Base-by-base conservation (phyloP, 2,797 vertebrate species). In the Lithobates sylvaticus region DNA sequence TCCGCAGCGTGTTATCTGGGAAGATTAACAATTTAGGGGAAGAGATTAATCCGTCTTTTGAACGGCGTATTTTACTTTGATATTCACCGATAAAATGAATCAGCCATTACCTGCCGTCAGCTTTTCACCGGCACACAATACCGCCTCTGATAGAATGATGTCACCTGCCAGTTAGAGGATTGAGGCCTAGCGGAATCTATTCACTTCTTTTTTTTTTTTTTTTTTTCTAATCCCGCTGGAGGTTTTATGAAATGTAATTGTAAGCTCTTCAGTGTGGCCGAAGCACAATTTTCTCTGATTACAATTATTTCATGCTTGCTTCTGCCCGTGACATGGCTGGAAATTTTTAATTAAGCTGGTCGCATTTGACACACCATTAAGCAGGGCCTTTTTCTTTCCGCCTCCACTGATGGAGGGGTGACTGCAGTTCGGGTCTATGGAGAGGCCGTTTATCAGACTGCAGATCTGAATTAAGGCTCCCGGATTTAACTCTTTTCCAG, bases 311-410 rank as follows among this genome's bases (percentile, higher is more conserved):
- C 77, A 47, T 36, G 71, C 84, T 75, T 27, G 69, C 77, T 36
- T 65, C 77, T 80, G 71, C 72, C 23, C 42, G 65, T 76, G 72
- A 81, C 79, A 86, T 76, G 78, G 73, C 79, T 71, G 84, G 64
- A 81, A 72, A 86, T 81, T 81, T 71, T 81, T 86, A 86, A 86
- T 86, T 86, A 86, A 81, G 72, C 79, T 81, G 69, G 78, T 81
- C 65, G 29, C 74, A 86, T 86, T 81, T 81, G 84, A 81, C 78
- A 81, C 78, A 29, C 79, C 78, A 86, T 86, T 86, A 81, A 76
- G 42, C 44, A 74, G 44, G 71, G 34, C 23, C 78, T 58, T 76
- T 29, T 81, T 81, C 16, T 81, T 81, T 81, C 26, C 32, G n/a
- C 78, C 72, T 70, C 84, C 27, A 44, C 65, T 27, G 78, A 27